Evolutionary conservation across 2,888 invertebrate species (phyloP), one percentile per base, ranked within the genome.

Genomic region (Amphipyra tragopoginis): DNA sequence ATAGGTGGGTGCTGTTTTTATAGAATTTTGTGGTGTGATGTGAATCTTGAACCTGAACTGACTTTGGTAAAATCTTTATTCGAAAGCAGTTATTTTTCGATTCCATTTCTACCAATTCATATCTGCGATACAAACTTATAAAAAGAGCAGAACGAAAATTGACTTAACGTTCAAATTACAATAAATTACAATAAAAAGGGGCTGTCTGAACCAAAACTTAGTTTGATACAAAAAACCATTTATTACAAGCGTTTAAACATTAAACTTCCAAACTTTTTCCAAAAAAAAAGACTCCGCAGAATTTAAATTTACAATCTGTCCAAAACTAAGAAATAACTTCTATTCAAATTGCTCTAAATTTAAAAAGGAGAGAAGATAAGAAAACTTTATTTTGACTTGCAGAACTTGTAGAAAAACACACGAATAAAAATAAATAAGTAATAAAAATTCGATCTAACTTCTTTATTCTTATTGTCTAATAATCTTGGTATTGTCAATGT

Each of bases 401-500:
- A 2, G 3, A 8, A 3, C 3, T 21, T 21, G 21, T 21, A 2
- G n/a, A n/a, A n/a, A 21, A 21, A 21, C 21, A 21, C 21, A 21
- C 21, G 21, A 3, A 21, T 21, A 21, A 21, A 21, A 21, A 21
- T 21, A 21, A 21, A 21, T 21, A 21, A 21, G 21, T 21, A 21
- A 21, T 21, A 21, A 21, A 33, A 52, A 38, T 69, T 53, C 5
- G 13, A 39, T 11, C 48, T 40, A 49, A 40, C 21, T 36, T 47
- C 14, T 61, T 39, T 10, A 14, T 49, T 69, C 43, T 60, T 65
- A 53, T 65, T 77, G 55, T 58, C 43, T 36, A 43, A 50, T 68
- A 34, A 53, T 59, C 53, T 66, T 7, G 34, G 57, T 44, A 59
- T 64, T 61, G 56, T 64, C 36, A 57, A 66, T 65, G 61, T 70